Conservation (phyloP, 1,140 invertebrate genomes). For the Diorhabda carinulata region DNA sequence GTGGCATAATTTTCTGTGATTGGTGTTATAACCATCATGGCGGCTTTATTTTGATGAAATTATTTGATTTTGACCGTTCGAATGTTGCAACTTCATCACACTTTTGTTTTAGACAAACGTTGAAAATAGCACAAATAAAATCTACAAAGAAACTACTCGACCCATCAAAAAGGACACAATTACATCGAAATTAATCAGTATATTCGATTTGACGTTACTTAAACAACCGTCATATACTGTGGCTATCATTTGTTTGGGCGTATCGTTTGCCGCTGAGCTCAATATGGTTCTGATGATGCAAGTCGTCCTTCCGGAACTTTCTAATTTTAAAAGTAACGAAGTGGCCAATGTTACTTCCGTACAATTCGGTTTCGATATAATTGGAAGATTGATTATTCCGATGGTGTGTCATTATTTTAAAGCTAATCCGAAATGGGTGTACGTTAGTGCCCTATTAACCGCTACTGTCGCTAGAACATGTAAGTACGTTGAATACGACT, state of each 20-base stretch:
- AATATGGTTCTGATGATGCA: constrained; percentile 47
- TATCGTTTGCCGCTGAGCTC: constrained; percentile 50
- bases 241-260: constrained; percentile 46
- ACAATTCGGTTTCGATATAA: constrained; percentile 44
- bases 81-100: not conserved
- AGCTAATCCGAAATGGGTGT: constrained; percentile 43
- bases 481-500: constrained; percentile 27
- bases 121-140: not conserved
- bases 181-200: constrained; percentile 36
- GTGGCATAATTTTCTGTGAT: no score
- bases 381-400: constrained; percentile 45
- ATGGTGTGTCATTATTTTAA: constrained; percentile 40
- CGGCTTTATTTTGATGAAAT: no score
- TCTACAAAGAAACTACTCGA: constrained; percentile 32
- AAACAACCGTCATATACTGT: constrained; percentile 48
- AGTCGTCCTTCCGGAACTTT: constrained; percentile 45
- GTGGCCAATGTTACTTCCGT: constrained; percentile 45
- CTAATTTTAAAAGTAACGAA: constrained; percentile 36
- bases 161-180: constrained; percentile 24
- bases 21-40: no score
- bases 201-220: constrained; percentile 50
- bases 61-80: no score
- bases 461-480: constrained; percentile 44
- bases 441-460: constrained; percentile 42
- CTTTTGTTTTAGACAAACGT: not conserved